Percentiles rank a stretch among this genome's conserved stretches.
Conservation (phyloP, 2,888 invertebrate species). For the Pristionchus fissidentatus region DNA sequence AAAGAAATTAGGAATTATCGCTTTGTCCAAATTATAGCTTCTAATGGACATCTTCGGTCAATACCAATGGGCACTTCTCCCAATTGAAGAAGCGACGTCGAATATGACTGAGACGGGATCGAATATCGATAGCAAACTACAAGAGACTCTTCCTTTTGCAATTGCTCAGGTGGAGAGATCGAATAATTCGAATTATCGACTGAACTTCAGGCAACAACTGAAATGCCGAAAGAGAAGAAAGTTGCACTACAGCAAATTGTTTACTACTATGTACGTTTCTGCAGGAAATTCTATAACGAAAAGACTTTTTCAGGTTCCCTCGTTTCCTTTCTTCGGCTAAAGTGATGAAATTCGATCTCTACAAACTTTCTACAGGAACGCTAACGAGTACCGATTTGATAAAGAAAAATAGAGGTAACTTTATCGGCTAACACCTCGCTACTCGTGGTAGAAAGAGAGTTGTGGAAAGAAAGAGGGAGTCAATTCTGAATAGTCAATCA, state of each 20-base stretch:
- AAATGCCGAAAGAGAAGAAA: conserved; percentile 45
- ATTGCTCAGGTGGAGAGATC: conserved; percentile 46
- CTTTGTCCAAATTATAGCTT: background rate
- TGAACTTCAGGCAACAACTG: conserved; percentile 35
- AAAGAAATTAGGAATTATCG: background rate
- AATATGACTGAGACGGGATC: conserved; percentile 28
- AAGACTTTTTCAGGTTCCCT: background rate
- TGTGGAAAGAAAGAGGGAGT: background rate
- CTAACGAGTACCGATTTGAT: background rate
- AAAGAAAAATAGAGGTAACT: background rate
- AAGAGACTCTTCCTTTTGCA: conserved; percentile 28
- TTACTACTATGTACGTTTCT: conserved; percentile 15
- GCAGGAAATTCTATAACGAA: background rate
- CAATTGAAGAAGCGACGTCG: conserved; percentile 20
- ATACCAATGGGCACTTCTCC: background rate
- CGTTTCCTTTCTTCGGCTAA: conserved; percentile 22
- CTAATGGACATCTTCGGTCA: conserved; percentile 40
- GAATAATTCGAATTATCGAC: background rate
- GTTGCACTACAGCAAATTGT: conserved; percentile 4
- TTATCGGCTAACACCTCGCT: background rate
- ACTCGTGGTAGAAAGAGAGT: background rate
- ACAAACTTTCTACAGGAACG: background rate
- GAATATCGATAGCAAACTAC: conserved; percentile 10
- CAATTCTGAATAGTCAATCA: too few relatives aligned
- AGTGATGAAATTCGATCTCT: background rate